Percentiles rank a stretch among this genome's conserved stretches.
These are phyloP conservation scores for Oscheius sp. DNA, from an alignment of 2,888 invertebrate genomes.

Conservation along the genomic window DNA sequence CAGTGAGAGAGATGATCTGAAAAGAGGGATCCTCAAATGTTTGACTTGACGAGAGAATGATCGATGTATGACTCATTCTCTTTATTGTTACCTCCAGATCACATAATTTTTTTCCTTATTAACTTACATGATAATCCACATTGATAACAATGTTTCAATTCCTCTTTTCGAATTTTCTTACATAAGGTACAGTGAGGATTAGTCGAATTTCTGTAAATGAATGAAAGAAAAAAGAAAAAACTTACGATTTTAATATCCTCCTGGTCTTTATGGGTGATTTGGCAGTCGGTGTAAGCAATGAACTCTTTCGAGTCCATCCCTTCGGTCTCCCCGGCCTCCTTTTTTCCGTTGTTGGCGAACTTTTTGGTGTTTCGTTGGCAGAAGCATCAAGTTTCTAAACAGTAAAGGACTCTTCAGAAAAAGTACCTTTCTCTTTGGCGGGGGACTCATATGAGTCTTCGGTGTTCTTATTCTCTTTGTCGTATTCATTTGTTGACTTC, in stretches of 20 bases:
- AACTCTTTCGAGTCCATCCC: background rate
- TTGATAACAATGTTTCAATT: conserved; percentile 16
- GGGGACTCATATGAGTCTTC: background rate
- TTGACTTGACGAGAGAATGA: no score
- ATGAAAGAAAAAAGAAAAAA: background rate
- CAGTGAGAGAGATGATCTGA: conserved; percentile 28
- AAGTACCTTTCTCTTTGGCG: background rate
- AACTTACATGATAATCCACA: conserved; percentile 6
- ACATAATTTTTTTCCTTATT: background rate
- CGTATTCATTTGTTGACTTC: no score
- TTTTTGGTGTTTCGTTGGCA: background rate
- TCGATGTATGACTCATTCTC: no score
- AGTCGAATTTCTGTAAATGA: conserved; percentile 8
- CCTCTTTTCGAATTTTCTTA: conserved; percentile 20
- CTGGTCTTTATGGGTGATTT: conserved; percentile 30
- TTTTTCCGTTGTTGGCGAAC: background rate
- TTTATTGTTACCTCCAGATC: background rate
- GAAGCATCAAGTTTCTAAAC: conserved; percentile 4
- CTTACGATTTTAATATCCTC: conserved; percentile 27
- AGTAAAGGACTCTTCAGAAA: background rate
- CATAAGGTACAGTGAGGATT: conserved; percentile 29
- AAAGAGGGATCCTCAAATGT: no score
- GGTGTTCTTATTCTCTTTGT: no score
- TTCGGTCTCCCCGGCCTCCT: background rate
- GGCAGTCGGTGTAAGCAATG: background rate